These are phyloP conservation scores for Kobus ellipsiprymnus DNA, from an alignment of 2,113 vertebrate genomes.

Conservation along the genomic window DNA sequence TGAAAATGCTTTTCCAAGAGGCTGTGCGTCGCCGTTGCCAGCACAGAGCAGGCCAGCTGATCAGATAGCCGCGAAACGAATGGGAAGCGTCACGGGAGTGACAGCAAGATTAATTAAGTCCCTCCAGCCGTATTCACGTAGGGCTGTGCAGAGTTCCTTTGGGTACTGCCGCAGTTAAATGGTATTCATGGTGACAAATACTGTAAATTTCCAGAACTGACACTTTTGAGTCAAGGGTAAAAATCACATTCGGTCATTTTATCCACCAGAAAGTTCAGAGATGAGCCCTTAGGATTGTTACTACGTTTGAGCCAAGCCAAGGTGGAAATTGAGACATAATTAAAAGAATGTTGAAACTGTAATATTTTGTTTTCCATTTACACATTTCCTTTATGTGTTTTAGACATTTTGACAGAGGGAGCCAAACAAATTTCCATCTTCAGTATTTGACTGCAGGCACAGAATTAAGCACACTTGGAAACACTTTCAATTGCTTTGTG, in stretches of 20 bases:
- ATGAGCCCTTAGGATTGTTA: constrained; percentile 49
- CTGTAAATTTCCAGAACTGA: constrained; percentile 85
- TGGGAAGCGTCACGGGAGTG: constrained; percentile 93
- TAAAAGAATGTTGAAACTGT: constrained; percentile 55
- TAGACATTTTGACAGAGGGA: constrained; percentile 69
- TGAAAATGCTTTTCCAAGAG: constrained; percentile 68
- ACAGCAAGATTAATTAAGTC: constrained; percentile 99
- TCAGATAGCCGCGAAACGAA: constrained; percentile 94
- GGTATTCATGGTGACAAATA: constrained; percentile 95
- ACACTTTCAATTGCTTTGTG: constrained; percentile 63
- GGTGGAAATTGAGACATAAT: constrained; percentile 48
- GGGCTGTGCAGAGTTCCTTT: constrained; percentile 82
- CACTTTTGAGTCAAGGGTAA: constrained; percentile 95
- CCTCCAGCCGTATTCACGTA: constrained; percentile 82
- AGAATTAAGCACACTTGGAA: constrained; percentile 64
- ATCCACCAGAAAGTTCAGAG: constrained; percentile 60
- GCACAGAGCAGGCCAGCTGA: constrained; percentile 82
- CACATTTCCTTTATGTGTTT: constrained; percentile 54
- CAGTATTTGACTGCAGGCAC: constrained; percentile 65
- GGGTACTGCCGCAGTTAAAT: constrained; percentile 86
- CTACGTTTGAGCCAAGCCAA: constrained; percentile 44
- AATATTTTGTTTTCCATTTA: constrained; percentile 31
- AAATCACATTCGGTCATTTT: constrained; percentile 84
- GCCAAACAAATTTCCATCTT: constrained; percentile 59
- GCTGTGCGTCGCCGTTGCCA: constrained; percentile 76